Conservation (phyloP, 2,797 vertebrate species). For the Sylvilagus floridanus region DNA sequence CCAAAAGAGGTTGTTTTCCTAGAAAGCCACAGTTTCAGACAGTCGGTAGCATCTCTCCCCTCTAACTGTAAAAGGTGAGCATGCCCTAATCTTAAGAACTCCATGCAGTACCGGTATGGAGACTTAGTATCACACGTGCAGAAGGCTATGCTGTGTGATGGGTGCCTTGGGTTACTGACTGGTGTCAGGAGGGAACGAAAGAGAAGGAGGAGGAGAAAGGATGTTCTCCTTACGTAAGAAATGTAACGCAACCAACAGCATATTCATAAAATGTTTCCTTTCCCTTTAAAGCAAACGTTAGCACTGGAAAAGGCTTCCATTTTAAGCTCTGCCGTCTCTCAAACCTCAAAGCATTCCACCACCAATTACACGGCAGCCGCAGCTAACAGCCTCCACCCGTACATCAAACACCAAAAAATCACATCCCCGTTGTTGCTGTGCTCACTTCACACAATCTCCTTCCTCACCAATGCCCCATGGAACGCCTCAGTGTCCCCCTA, state of each 20-base stretch:
- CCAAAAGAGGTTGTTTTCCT: conserved; percentile 42
- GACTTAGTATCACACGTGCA: background rate
- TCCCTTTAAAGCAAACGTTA: background rate
- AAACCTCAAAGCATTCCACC: fast-evolving
- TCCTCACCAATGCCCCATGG: background rate
- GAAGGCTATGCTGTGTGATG: fast-evolving
- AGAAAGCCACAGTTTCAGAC: conserved; percentile 5
- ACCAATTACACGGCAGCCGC: too few relatives aligned
- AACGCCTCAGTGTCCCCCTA: background rate
- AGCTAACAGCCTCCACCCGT: background rate
- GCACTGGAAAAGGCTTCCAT: background rate
- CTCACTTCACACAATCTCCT: too few relatives aligned
- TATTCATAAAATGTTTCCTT: background rate
- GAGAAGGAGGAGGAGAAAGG: background rate
- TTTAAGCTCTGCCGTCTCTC: background rate
- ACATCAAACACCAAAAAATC: background rate
- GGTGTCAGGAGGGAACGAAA: background rate
- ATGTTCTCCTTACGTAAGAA: background rate
- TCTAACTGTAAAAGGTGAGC: background rate
- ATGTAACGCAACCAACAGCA: background rate
- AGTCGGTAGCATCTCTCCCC: background rate
- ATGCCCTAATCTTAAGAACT: background rate
- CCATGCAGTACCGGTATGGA: background rate
- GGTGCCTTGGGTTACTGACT: background rate
- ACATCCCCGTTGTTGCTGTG: fast-evolving